phyloP scores from a whole-genome alignment of 1,140 invertebrate genomes.

The Dolichoris vasculosae region DNA sequence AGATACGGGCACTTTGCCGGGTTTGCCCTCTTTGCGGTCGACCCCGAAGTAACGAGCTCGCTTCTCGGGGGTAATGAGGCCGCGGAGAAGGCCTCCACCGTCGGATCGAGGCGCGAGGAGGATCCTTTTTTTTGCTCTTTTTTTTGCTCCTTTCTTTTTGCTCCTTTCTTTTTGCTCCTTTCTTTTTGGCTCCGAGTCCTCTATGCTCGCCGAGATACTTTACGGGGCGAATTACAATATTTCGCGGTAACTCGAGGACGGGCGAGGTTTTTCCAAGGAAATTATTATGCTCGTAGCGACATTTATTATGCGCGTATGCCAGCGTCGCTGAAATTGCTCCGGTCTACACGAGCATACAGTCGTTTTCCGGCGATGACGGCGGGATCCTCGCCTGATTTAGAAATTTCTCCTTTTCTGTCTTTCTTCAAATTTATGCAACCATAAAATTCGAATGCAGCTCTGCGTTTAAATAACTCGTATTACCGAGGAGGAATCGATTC shows the following conservation, averaged over 20 bases:
- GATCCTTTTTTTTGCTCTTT: too few species aligned
- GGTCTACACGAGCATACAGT: background rate
- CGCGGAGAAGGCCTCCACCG: slow-evolving; percentile 18
- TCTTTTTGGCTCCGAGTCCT: background rate
- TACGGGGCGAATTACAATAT: background rate
- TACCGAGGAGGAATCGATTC: too few species aligned
- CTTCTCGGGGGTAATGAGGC: slow-evolving; percentile 60
- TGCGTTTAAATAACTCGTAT: background rate
- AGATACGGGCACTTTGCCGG: slow-evolving; percentile 9
- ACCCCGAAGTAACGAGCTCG: slow-evolving; percentile 61
- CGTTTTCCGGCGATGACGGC: too few species aligned
- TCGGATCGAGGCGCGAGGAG: too few species aligned
- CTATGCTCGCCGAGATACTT: background rate
- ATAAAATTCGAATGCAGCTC: background rate
- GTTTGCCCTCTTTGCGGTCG: slow-evolving; percentile 62
- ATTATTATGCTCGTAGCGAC: background rate
- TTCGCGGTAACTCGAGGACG: background rate
- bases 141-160: too few species aligned
- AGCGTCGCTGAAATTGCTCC: background rate
- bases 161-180: background rate
- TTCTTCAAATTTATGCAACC: too few species aligned
- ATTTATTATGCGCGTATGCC: background rate
- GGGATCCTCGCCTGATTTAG: too few species aligned
- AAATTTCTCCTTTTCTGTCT: too few species aligned
- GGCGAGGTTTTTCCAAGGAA: background rate